Base-by-base conservation (phyloP, 2,888 invertebrate species). In the Eupithecia centaureata region DNA sequence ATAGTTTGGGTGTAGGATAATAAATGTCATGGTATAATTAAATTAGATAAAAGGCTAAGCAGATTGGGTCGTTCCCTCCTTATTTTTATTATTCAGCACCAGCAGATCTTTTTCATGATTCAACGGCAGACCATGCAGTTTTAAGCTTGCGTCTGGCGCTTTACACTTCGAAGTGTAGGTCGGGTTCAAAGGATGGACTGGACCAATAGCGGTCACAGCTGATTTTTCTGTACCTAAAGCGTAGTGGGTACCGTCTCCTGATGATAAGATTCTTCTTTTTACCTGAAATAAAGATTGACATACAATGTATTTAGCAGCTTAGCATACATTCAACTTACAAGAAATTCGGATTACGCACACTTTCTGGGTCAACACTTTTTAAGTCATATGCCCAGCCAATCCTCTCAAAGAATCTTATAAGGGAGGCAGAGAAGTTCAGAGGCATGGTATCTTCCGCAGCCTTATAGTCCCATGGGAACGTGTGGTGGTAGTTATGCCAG, bases 401-500 rank as follows among this genome's bases (percentile, higher is more conserved):
- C 42, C 79, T 87, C 28, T 94, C 95, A 68, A 95, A 93, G 61
- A 94, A 84, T 75, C 95, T 94, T 59, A 97, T 96, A 56, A 96
- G 82, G 3, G 86, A 83, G 0, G 95, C 95, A 0, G 96, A 95
- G 5, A 93, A 77, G 77, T 96, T 96, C 77, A 94, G 90, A 74
- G 92, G 94, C 79, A 87, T 90, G 13, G 96, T 96, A 12, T 96
- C 89, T 85, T 98, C 98, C n/a, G 97, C 96, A 54, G 98, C 96
- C 82, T 97, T 96, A 94, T 98, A 98, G 86, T 98, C 98, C 96
- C 97, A 97, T 0, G 98, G 98, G 89, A 98, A 98, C 0, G 96
- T 95, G 84, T 98, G 98, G 82, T 98, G 98, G 88, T 97, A 98
- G 89, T 98, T 98, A 91, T 98, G 98, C 96, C 97, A 98, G 1